A percentile compares a stretch with the other conserved stretches of the same genome.
phyloP scores from a whole-genome alignment of 2,888 invertebrate genomes.

The Acleris literana region DNA sequence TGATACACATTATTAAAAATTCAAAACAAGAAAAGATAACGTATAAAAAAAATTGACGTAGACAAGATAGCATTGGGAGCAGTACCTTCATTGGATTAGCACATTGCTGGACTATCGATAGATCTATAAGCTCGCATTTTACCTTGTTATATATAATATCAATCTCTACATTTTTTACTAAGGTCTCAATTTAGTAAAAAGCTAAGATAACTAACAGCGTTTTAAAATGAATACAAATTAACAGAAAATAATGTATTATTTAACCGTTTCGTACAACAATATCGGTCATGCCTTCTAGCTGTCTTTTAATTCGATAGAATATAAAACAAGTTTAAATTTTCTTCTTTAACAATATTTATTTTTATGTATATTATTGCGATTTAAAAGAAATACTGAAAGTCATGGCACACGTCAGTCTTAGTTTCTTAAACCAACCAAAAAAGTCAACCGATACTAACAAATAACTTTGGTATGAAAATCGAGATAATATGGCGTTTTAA shows the following conservation, averaged over 20 bases:
- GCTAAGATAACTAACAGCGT: background rate
- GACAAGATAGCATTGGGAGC: slow-evolving; percentile 30
- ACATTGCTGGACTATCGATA: slow-evolving; percentile 21
- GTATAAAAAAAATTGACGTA: slow-evolving; percentile 22
- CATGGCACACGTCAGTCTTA: slow-evolving; percentile 54
- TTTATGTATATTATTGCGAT: no score
- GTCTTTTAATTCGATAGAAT: no score
- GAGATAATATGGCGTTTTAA: background rate
- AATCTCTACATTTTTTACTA: background rate
- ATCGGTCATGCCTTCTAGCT: no score
- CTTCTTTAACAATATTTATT: no score
- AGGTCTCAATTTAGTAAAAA: background rate
- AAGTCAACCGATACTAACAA: background rate
- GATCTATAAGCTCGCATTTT: background rate
- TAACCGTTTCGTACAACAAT: no score
- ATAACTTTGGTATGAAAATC: slow-evolving; percentile 12
- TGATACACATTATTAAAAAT: slow-evolving; percentile 27
- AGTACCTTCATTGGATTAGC: slow-evolving; percentile 35
- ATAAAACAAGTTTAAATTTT: no score
- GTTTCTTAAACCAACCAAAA: slow-evolving; percentile 17
- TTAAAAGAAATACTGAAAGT: background rate
- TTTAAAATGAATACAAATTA: background rate
- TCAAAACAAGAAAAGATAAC: slow-evolving; percentile 16
- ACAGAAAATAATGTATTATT: no score
- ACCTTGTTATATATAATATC: slow-evolving; percentile 1